A percentile compares a stretch with the other conserved stretches of the same genome.
phyloP scores from a whole-genome alignment of 2,888 invertebrate genomes.

The Trypoxylon attenuatum region DNA sequence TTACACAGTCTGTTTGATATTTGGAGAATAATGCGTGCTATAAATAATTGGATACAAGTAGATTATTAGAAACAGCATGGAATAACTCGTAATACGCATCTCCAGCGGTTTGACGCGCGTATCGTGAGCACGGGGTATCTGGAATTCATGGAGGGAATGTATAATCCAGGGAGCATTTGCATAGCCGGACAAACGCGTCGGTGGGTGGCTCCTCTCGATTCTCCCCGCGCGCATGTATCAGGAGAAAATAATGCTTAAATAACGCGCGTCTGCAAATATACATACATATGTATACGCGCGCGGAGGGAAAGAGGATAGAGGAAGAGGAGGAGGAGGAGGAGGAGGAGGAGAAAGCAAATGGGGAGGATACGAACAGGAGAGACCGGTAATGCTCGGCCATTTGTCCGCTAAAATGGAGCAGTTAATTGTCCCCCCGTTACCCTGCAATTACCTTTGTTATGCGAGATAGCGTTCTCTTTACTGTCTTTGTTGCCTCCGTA shows the following conservation, averaged over 20 bases:
- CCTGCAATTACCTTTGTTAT: conserved; percentile 52
- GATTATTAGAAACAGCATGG: too few relatives aligned
- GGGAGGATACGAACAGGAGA: too few relatives aligned
- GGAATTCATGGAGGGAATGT: conserved; percentile 49
- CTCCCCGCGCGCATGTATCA: conserved; percentile 8
- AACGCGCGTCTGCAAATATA: conserved; percentile 16
- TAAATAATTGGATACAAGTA: too few relatives aligned
- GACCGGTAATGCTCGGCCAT: conserved; percentile 38
- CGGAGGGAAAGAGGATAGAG: background rate
- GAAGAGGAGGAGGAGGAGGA: too few relatives aligned
- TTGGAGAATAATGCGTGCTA: too few relatives aligned
- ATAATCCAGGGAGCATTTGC: conserved; percentile 49
- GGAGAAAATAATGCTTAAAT: conserved; percentile 50
- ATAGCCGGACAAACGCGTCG: conserved; percentile 18
- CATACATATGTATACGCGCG: background rate
- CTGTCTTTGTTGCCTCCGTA: conserved; percentile 27
- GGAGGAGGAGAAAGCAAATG: too few relatives aligned
- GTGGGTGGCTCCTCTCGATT: background rate
- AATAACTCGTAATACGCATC: conserved; percentile 16
- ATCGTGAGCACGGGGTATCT: conserved; percentile 14
- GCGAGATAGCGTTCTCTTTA: conserved; percentile 32
- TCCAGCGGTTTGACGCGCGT: conserved; percentile 3
- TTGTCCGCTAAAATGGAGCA: conserved; percentile 49
- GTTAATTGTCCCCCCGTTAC: conserved; percentile 51
- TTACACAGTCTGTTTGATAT: too few relatives aligned